Conservation (phyloP, 1,140 invertebrate genomes). For the Augochlora pura region DNA sequence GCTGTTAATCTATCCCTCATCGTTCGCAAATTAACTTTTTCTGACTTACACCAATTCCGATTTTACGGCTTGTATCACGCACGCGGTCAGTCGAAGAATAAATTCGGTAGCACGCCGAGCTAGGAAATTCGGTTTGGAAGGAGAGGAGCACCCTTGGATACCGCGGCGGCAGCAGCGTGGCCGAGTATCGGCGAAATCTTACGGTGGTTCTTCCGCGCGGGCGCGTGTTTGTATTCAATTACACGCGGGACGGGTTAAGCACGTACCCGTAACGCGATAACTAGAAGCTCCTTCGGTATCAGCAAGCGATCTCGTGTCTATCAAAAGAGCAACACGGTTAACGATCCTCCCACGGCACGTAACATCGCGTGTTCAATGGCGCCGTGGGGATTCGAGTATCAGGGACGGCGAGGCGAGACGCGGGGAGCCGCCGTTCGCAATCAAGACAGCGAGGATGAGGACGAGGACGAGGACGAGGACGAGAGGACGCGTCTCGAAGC, state of each 20-base stretch:
- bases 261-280: slow-evolving; percentile 37
- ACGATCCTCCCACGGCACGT: slow-evolving; percentile 31
- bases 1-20: no score
- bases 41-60: no score
- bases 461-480: slow-evolving; percentile 10
- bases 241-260: slow-evolving; percentile 28
- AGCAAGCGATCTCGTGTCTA: slow-evolving; percentile 34
- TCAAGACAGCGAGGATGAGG: slow-evolving; percentile 15
- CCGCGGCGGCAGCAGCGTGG: no score
- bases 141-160: no score
- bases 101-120: no score
- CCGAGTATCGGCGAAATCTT: neutral
- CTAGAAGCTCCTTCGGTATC: slow-evolving; percentile 35
- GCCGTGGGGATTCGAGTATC: slow-evolving; percentile 32
- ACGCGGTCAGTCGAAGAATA: no score
- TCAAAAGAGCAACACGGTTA: slow-evolving; percentile 49
- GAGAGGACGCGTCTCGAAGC: slow-evolving; percentile 10
- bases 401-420: neutral
- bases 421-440: slow-evolving; percentile 2
- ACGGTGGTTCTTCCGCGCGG: neutral
- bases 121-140: no score
- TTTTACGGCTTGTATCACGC: no score
- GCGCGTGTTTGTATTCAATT: slow-evolving; percentile 42
- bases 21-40: no score
- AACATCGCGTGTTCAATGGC: slow-evolving; percentile 44